A percentile compares a stretch with the other conserved stretches of the same genome.
These are phyloP conservation scores for Erythrocercus mccallii DNA, from an alignment of 2,113 vertebrate genomes.

Conservation along the genomic window DNA sequence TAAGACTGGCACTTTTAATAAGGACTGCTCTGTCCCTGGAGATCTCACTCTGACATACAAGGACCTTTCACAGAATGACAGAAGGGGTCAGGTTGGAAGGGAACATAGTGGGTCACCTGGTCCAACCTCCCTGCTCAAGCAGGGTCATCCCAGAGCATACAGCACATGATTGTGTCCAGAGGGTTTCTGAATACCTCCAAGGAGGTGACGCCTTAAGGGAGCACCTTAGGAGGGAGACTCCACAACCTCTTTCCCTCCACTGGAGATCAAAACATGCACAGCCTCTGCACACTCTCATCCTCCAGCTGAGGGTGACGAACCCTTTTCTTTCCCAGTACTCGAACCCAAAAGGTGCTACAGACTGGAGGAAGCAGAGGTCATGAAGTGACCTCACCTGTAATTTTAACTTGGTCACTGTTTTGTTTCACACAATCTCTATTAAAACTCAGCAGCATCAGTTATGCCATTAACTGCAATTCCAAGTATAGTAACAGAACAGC, in stretches of 20 bases:
- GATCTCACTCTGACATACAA: neutral
- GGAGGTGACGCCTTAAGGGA: too few species aligned
- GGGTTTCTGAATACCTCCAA: neutral
- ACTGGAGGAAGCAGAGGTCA: neutral
- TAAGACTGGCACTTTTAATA: neutral
- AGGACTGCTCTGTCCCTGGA: neutral
- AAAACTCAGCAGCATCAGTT: neutral
- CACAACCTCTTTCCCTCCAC: neutral
- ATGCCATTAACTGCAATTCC: neutral
- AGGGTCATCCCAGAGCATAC: neutral
- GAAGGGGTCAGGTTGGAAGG: neutral
- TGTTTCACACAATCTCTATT: neutral
- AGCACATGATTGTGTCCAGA: neutral
- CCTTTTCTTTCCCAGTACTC: neutral
- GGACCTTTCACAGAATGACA: neutral
- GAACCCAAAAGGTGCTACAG: neutral
- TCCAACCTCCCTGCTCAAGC: neutral
- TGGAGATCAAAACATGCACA: neutral
- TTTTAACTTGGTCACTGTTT: neutral
- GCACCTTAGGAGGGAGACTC: neutral
- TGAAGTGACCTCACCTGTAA: neutral
- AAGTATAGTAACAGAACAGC: neutral
- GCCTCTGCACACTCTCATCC: neutral
- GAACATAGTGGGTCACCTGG: neutral
- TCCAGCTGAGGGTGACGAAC: neutral